Evolutionary conservation across 2,888 invertebrate species (phyloP).

Genomic region (Drosophila trichaetosa): DNA sequence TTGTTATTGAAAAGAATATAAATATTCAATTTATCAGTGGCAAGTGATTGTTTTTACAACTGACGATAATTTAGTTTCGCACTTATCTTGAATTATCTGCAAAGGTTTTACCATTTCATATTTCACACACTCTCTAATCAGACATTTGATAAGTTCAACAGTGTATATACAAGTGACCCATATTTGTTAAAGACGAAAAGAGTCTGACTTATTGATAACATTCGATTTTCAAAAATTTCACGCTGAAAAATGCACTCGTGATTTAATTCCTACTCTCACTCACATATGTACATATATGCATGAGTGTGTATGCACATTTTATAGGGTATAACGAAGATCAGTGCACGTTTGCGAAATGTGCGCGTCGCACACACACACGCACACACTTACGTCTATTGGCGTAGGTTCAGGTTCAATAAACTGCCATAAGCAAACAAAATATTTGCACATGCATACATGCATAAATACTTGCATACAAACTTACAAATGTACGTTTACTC

Average conservation of each 20-base stretch:
- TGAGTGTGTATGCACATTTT: background rate
- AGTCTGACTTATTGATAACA: no score
- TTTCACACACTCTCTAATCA: constrained; percentile 22
- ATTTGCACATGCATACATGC: background rate
- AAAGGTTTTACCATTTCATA: background rate
- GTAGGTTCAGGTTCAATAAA: constrained; percentile 70
- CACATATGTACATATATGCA: background rate
- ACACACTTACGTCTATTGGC: constrained; percentile 38
- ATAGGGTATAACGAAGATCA: background rate
- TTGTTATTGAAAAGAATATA: background rate
- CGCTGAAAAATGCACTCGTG: background rate
- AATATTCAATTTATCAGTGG: background rate
- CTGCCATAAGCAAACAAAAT: constrained; percentile 42
- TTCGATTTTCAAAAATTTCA: background rate
- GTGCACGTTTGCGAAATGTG: background rate
- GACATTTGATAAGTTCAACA: background rate
- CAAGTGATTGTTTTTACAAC: background rate
- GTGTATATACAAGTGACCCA: background rate
- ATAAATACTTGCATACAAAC: background rate
- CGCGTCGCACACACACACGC: background rate
- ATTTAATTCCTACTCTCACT: background rate
- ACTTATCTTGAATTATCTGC: constrained; percentile 10
- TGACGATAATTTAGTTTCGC: constrained; percentile 3
- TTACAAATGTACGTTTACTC: background rate
- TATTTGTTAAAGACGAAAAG: constrained; percentile 10